Evolutionary conservation across 2,113 vertebrate genomes (phyloP).

Genomic region (Sinocyclocheilus rhinocerous): DNA sequence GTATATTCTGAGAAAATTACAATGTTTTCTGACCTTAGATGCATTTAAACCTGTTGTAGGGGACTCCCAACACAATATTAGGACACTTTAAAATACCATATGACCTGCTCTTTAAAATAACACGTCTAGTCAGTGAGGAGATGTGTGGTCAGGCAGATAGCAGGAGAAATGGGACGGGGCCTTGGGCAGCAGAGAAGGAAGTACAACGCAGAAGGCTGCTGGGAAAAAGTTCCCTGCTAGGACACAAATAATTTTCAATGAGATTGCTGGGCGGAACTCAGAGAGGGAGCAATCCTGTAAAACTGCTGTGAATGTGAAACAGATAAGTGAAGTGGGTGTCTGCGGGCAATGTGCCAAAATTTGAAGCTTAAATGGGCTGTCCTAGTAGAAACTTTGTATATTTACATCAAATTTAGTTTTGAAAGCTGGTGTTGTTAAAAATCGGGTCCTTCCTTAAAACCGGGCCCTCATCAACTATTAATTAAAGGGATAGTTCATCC

Average conservation of each 20-base stretch:
- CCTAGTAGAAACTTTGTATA: not conserved
- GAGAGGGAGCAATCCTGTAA: not conserved
- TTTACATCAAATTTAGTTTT: not conserved
- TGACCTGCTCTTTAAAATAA: not conserved
- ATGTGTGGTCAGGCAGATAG: not conserved
- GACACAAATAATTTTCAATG: not conserved
- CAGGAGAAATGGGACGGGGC: not conserved
- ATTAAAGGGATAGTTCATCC: not conserved
- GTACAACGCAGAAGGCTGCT: not conserved
- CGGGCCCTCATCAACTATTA: not conserved
- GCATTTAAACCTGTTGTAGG: no score
- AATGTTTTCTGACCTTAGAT: no score
- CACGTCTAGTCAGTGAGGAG: not conserved
- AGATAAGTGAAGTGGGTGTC: not conserved
- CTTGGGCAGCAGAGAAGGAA: not conserved
- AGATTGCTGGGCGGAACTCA: not conserved
- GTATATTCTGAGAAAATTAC: no score
- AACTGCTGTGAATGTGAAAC: not conserved
- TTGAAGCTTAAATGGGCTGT: not conserved
- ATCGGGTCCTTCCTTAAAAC: not conserved
- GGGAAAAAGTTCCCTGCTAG: not conserved
- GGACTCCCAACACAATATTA: no score
- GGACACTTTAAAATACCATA: no score
- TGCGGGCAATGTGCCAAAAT: not conserved
- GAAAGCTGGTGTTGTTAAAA: not conserved